phyloP scores from a whole-genome alignment of 2,113 vertebrate species.

The Argyrosomus japonicus region DNA sequence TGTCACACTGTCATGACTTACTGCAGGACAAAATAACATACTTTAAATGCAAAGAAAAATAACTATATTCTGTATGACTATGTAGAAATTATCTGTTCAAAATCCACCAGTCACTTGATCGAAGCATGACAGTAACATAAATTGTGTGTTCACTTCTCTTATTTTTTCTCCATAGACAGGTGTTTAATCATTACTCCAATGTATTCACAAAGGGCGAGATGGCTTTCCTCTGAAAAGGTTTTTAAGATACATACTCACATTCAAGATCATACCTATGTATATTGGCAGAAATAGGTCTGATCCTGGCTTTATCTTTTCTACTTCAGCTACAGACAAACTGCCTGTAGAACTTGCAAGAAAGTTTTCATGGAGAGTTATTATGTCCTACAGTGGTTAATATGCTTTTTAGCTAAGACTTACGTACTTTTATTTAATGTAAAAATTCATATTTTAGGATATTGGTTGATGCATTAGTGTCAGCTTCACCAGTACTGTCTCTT shows the following conservation, averaged over 20 bases:
- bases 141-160: too few relatives aligned
- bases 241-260: conserved; percentile 77
- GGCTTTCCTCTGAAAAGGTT: conserved; percentile 85
- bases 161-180: conserved; percentile 84
- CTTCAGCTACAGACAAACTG: not conserved
- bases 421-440: too few relatives aligned
- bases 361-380: not conserved
- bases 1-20: too few relatives aligned
- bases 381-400: not conserved
- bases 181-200: conserved; percentile 88
- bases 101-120: not conserved
- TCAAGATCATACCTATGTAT: not conserved
- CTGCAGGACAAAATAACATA: not conserved
- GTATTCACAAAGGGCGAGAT: conserved; percentile 88
- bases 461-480: too few relatives aligned
- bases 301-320: not conserved
- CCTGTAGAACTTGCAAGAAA: not conserved
- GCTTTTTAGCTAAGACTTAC: not conserved
- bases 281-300: not conserved
- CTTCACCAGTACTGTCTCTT: too few relatives aligned
- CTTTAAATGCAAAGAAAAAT: not conserved
- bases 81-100: not conserved
- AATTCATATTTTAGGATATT: too few relatives aligned
- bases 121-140: not conserved
- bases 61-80: not conserved